Evolutionary conservation across 2,888 invertebrate species (phyloP), one percentile per base, ranked within the genome.

Genomic region (Phlogophora meticulosa): DNA sequence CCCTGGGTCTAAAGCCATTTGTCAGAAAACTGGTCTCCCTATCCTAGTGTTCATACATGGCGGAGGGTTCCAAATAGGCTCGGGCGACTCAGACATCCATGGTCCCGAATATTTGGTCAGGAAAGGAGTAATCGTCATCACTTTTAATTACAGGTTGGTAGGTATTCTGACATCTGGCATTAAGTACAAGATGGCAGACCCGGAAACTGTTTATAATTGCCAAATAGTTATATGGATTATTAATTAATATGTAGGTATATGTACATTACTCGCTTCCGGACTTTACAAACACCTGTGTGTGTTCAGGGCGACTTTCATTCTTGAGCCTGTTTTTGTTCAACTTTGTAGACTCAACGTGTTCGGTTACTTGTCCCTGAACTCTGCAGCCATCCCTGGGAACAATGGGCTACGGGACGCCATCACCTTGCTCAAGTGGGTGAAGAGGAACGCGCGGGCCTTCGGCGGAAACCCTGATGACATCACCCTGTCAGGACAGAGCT

Each of bases 11-110:
- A 20, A 49, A 2, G 4, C 4, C n/a, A 13, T 28, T 4, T 42
- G 68, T 15, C 46, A 71, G 38, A 57, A 42, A 20, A 51, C 38
- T 9, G 49, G 62, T 17, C 84, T 91, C 2, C 93, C 93, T 2
- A 89, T 94, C 46, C 72, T 94, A 2, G 93, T 94, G 3, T 91
- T 88, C 63, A 82, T 94, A 11, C 92, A 93, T 70, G 92, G 92
- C 0, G 93, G 93, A 7, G 92, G 91, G 1, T 93, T 92, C 73
- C 53, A 73, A 20, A 3, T 0, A 2, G 82, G 82, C 10, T 79
- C 82, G 1, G 82, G 84, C 0, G 68, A 83, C 51, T 20, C 86
- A 0, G 89, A 87, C 53, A 0, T 85, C 0, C 68, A 88, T 55
- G 90, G 90, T 2, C 89, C 90, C 2, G 86, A 89, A 57, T 85